Evolutionary conservation across 2,888 invertebrate species (phyloP), one percentile per base, ranked within the genome.

Genomic region (Holacanthella duospinosa): DNA sequence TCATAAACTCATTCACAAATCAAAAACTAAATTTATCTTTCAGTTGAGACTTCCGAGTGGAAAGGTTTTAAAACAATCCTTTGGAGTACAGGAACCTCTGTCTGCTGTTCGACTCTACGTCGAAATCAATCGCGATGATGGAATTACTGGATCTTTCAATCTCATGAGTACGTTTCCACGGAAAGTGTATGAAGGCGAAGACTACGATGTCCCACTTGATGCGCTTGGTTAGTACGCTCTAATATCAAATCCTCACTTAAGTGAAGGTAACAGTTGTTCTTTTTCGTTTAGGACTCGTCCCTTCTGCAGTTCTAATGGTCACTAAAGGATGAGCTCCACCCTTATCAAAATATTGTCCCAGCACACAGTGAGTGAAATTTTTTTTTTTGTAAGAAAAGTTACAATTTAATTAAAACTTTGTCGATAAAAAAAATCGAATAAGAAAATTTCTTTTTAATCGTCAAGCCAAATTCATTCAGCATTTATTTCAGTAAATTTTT

Each of bases 51-150:
- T 92, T 55, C 85, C 87, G 0, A 85, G 87, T 78, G 92, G 92
- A 19, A 78, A 83, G 61, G 80, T 84, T 0, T 76, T 91, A 28
- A 84, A 83, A 0, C 87, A 91, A 75, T 84, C 83, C 2, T 93
- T 93, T 76, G 86, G 87, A 12, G 86, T 87, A 24, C 89, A 89
- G 75, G 96, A 96, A 75, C 87, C 89, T 66, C 80, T 97, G 9
- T 87, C 93, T 0, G 92, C 94, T 12, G 95, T 97, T 29, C 83
- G 93, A 75, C 78, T 94, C 48, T 97, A 84, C 78, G 82, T 96
- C 58, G 86, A 92, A 80, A 82, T 93, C 80, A 87, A 94, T 74
- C 82, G 89, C 60, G 84, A 85, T 53, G 87, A 89, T 74, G 82
- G 83, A 12, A 29, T 59, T 2, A 79, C 80, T 0, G 82, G 79